Evolutionary conservation across 2,888 invertebrate species (phyloP).

Genomic region (Hyles lineata): DNA sequence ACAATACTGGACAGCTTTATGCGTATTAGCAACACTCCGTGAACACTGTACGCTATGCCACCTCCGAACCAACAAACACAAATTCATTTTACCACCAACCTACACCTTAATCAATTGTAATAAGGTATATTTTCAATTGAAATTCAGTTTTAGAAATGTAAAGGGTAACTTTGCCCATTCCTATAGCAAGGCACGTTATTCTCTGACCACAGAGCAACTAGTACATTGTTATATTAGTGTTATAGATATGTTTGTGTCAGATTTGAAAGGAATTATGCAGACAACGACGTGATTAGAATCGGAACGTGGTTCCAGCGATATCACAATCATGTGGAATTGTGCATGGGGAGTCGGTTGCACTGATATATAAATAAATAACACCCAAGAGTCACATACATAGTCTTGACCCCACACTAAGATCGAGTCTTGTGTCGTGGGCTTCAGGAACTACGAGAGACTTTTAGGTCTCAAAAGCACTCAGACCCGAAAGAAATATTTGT

Average conservation of each 20-base stretch:
- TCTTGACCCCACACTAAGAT: too few species aligned
- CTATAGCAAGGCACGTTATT: conserved; percentile 28
- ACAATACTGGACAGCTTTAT: conserved; percentile 44
- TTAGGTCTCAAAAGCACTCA: too few species aligned
- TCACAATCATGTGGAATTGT: background rate
- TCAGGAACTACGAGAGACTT: too few species aligned
- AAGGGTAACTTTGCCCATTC: conserved; percentile 7
- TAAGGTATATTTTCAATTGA: conserved; percentile 32
- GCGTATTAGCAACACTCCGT: conserved; percentile 59
- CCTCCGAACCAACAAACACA: conserved; percentile 45
- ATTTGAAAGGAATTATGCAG: conserved; percentile 23
- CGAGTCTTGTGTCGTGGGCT: too few species aligned
- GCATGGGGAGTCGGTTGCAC: background rate
- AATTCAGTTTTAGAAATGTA: background rate
- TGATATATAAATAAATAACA: too few species aligned
- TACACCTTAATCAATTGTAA: background rate
- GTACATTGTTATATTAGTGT: conserved; percentile 22
- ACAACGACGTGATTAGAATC: conserved; percentile 1
- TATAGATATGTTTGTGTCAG: conserved; percentile 3
- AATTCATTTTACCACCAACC: conserved; percentile 3
- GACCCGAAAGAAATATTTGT: too few species aligned
- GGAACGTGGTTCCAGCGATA: background rate
- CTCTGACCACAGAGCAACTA: conserved; percentile 30
- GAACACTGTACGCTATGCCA: conserved; percentile 59
- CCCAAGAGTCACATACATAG: too few species aligned